Base-by-base conservation (phyloP, 2,888 invertebrate genomes). In the Dryadula phaetusa region DNA sequence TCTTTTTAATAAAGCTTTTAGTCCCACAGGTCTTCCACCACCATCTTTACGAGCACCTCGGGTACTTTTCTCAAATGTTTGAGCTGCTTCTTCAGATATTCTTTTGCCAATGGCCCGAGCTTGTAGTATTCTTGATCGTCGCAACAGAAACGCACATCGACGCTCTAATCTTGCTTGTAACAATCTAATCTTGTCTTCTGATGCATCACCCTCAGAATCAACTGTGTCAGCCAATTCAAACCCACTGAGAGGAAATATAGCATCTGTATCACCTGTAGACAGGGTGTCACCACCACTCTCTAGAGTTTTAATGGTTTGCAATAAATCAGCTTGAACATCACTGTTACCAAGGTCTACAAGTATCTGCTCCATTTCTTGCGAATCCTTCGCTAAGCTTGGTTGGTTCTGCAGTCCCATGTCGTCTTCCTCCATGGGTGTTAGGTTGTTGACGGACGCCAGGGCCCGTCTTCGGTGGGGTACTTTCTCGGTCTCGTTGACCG, bases 271-370 rank as follows among this genome's bases (percentile, higher is more conserved):
- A 22, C 88, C 92, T 2, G 88, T 87, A 8, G 92, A 89, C 14
- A 91, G 76, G 7, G 79, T 74, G 75, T 91, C 90, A 14, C 85
- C 88, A 3, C 87, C 92, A 54, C 88, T 87, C 76, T 96, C 96
- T 74, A 97, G 94, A 7, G 95, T 95, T 84, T 96, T 96, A 54
- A 97, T 95, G 3, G 95, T 96, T 82, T 96, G 96, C 74, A 97
- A 92, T 62, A 97, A 90, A 73, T 96, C 96, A 28, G 94, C 94
- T 71, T 93, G 94, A 20, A 89, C 94, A 61, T 96, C 96, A 74
- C 88, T 90, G 70, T 87, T 89, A 40, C 93, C 94, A 65, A 94
- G 83, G 76, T 94, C 94, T 74, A 94, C 94, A 62, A 96, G 89
- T 75, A 95, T 93, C 79, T 95, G 95, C 76, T 96, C 96, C 83